Base-by-base conservation (phyloP, 2,113 vertebrate species). In the Phrynosoma blainvillii region DNA sequence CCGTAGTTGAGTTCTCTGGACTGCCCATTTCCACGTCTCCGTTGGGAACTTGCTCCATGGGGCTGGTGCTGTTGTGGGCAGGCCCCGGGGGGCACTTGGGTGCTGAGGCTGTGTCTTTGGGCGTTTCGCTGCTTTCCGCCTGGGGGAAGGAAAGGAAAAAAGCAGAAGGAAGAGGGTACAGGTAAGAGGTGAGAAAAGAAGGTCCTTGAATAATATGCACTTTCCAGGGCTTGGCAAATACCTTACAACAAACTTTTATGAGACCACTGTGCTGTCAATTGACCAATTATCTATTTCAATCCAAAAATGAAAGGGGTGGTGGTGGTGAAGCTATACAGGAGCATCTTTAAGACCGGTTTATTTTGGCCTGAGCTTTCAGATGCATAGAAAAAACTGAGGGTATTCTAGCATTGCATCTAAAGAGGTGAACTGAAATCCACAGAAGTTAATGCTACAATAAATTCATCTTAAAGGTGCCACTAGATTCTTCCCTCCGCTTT, bases 21-120 rank as follows among this genome's bases (percentile, higher is more conserved):
- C 89, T 86, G 81, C 96, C 97, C 89, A 94, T 96, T 89, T 98
- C 97, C 95, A 96, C 95, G 92, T 98, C 97, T 84, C 98, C 98
- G 21, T 99, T 99, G 96, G 97, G 97, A 95, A 98, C 94, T 84
- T 96, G 97, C 82, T 97, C 96, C 80, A 96, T 94, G 8, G 97
- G 90, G 90, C 95, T 96, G 82, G 97, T 96, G 90, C 59, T 62
- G 59, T 97, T 97, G 21, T 95, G 94, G 93, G 96, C 94, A 66
- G 96, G 93, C 14, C 14, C 59, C 4, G 95, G 88, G 75, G 95
- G 97, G 94, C 96, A 97, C 96, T 97, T 97, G 93, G 97, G 97
- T 85, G 96, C 91, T 21, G 96, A 95, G 1, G 96, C 92, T 0
- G 82, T 81, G 91, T 98, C 97, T 95, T 97, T 98, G 91, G 97